These are phyloP conservation scores for Cavia aperea DNA, from an alignment of 2,113 vertebrate species.

Conservation along the genomic window DNA sequence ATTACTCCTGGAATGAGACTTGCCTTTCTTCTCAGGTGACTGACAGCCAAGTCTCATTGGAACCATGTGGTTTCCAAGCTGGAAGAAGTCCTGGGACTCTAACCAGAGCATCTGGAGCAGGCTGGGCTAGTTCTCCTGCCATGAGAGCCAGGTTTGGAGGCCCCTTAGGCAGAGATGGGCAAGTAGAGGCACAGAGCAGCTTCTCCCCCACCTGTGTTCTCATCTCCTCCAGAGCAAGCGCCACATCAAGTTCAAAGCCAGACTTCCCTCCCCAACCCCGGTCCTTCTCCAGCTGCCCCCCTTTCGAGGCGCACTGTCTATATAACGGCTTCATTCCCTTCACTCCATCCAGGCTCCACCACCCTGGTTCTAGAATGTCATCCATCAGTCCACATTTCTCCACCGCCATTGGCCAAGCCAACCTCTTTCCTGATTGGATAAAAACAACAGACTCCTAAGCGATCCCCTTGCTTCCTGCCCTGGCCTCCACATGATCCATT, in stretches of 20 bases:
- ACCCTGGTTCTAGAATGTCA: neutral
- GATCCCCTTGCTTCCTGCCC: neutral
- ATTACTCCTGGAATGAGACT: neutral
- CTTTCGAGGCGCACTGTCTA: neutral
- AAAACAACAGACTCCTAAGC: neutral
- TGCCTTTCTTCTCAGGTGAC: neutral
- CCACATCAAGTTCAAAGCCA: neutral
- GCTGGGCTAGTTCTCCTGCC: neutral
- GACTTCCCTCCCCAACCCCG: neutral
- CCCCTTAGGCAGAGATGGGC: neutral
- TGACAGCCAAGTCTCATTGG: neutral
- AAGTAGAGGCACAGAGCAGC: neutral
- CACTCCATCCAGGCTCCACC: neutral
- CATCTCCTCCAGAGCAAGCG: too few species aligned
- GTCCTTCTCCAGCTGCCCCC: neutral
- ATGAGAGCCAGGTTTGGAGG: neutral
- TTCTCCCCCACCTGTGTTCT: fast-evolving
- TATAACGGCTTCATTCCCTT: neutral
- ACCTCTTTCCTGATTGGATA: neutral
- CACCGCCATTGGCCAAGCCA: neutral
- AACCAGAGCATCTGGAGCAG: neutral
- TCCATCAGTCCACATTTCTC: neutral
- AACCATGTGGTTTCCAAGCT: neutral
- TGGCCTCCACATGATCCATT: neutral
- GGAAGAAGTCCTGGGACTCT: neutral